Percentiles rank a stretch among this genome's conserved stretches.
These are phyloP conservation scores for Phyllopteryx taeniolatus DNA, from an alignment of 2,113 vertebrate genomes.

Conservation along the genomic window DNA sequence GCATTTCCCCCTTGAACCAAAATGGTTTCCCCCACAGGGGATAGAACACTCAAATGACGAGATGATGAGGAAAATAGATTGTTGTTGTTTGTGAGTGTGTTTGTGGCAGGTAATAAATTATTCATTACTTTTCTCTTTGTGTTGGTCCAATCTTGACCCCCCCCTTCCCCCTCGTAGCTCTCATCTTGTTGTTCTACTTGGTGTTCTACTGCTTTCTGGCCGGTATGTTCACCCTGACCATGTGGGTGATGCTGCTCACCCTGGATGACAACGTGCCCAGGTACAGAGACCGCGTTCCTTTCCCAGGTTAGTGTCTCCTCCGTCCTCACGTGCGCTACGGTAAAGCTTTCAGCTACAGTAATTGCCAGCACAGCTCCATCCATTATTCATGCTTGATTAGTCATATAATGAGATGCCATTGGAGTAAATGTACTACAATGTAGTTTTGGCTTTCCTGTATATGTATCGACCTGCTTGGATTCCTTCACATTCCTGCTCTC, in stretches of 20 bases:
- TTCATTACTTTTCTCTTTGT: slow-evolving; percentile 19
- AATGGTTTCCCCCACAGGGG: slow-evolving; percentile 42
- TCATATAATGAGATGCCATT: slow-evolving; percentile 18
- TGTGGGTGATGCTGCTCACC: slow-evolving; percentile 97
- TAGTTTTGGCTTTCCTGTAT: slow-evolving; percentile 40
- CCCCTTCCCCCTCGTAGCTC: slow-evolving; percentile 69
- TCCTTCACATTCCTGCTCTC: neutral
- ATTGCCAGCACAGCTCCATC: slow-evolving; percentile 26
- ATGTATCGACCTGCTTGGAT: slow-evolving; percentile 25
- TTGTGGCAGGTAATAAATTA: slow-evolving; percentile 20
- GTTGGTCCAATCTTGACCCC: neutral
- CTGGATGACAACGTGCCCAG: slow-evolving; percentile 85
- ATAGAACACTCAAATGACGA: slow-evolving; percentile 6
- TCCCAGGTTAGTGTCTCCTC: slow-evolving; percentile 81
- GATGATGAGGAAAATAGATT: neutral
- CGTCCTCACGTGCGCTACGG: neutral
- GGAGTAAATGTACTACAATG: slow-evolving; percentile 35
- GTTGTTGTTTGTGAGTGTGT: neutral
- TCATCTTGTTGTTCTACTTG: slow-evolving; percentile 94
- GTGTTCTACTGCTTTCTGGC: slow-evolving; percentile 96
- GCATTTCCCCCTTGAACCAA: slow-evolving; percentile 19
- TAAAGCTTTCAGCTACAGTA: slow-evolving; percentile 5
- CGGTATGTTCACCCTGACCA: slow-evolving; percentile 89
- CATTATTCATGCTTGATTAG: slow-evolving; percentile 47
- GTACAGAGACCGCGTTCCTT: slow-evolving; percentile 87